A percentile compares a stretch with the other conserved stretches of the same genome.
phyloP scores from a whole-genome alignment of 2,888 invertebrate species.

The Stramonita haemastoma region DNA sequence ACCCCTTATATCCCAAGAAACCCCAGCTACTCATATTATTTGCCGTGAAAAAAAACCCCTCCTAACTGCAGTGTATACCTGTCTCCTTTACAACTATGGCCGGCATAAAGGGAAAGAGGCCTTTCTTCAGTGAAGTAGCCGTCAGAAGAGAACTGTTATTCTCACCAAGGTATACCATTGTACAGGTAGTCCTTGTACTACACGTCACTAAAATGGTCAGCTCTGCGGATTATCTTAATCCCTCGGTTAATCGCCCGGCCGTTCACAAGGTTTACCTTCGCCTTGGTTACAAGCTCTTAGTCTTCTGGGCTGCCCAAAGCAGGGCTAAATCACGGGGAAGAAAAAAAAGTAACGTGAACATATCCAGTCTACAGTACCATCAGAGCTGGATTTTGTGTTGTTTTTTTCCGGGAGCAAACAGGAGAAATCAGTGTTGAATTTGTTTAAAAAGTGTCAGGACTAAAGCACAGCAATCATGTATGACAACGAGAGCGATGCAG shows the following conservation, averaged over 20 bases:
- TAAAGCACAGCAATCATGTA: background rate
- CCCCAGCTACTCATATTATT: no score
- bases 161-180: no score
- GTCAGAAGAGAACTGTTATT: no score
- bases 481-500: slow-evolving; percentile 34
- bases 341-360: background rate
- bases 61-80: no score
- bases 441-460: background rate
- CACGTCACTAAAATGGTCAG: slow-evolving; percentile 19
- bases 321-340: background rate
- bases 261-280: slow-evolving; percentile 5
- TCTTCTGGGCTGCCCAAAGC: background rate
- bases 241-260: background rate
- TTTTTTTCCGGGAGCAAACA: background rate
- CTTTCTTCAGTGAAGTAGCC: no score
- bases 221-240: slow-evolving; percentile 20
- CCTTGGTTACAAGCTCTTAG: slow-evolving; percentile 15
- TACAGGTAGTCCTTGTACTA: background rate
- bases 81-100: no score
- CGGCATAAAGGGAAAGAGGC: no score
- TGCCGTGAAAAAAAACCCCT: no score
- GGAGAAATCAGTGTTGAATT: background rate
- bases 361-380: background rate
- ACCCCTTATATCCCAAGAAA: no score
- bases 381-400: background rate